Evolutionary conservation across 2,888 invertebrate species (phyloP), one percentile per base, ranked within the genome.

Genomic region (Xylota segnis): DNA sequence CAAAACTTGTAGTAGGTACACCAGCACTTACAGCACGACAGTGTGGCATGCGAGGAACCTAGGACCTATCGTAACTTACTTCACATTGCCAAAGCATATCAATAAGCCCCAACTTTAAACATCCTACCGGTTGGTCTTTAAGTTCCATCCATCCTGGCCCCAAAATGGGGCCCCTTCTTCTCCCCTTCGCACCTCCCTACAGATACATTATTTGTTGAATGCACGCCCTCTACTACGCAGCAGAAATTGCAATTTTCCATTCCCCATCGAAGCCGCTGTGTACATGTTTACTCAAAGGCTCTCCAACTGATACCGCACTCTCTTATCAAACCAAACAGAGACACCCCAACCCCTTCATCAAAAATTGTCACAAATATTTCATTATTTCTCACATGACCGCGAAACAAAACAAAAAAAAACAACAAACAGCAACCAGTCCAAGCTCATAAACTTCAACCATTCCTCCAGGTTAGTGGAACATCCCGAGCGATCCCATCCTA

Each of bases 401-500:
- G n/a, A n/a, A n/a, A 6, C 12, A n/a, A 5, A 43, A 59, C 29
- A 32, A 32, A 54, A 75, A n/a, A n/a, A 6, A 18, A n/a, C 1
- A 43, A 59, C 32, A 32, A 32, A 54, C n/a, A n/a, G n/a, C n/a
- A 75, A 29, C 16, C 23, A 74, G 61, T 61, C 45, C 54, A 37
- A 68, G 54, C 61, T 61, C 74, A 45, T 43, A 54, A 61, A 43
- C 27, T 43, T 34, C 29, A 47, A 47, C 29, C 32, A 54, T 52
- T 74, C 29, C 47, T 61, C 10, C 18, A 47, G 54, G 27, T 68
- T 59, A 59, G 58, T 63, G 10, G 47, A 56, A 32, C 56, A 76
- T 40, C 43, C 52, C 16, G 32, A 12, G n/a, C n/a, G 34, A 45
- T 23, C 1, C 23, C n/a, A n/a, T n/a, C n/a, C n/a, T n/a, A 32